phyloP scores from a whole-genome alignment of 2,113 vertebrate species.

The Toxostoma redivivum region DNA sequence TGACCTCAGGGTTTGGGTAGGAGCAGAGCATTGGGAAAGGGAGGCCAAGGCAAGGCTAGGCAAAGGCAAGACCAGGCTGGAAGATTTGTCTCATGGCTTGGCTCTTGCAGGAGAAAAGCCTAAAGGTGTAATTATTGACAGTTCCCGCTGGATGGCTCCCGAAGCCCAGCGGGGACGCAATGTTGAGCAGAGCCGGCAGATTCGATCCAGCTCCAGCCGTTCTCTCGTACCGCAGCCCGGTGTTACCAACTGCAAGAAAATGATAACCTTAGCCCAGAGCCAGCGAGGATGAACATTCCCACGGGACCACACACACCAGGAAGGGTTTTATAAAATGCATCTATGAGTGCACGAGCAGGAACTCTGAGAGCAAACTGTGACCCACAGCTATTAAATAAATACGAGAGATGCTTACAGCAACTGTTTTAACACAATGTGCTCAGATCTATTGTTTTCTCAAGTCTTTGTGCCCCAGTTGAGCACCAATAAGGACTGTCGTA shows the following conservation, averaged over 20 bases:
- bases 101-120: neutral
- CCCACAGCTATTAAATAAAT: neutral
- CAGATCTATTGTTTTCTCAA: neutral
- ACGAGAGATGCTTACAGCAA: accelerated
- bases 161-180: neutral
- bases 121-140: neutral
- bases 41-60: neutral
- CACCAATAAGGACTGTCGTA: neutral
- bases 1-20: neutral
- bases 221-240: neutral
- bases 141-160: neutral
- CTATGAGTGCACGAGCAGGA: neutral
- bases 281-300: neutral
- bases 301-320: neutral
- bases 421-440: neutral
- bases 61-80: too few species aligned
- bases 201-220: neutral
- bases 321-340: neutral
- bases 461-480: neutral
- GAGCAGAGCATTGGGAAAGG: neutral
- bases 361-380: neutral
- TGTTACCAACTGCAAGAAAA: neutral
- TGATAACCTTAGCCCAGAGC: neutral
- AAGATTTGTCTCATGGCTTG: neutral
- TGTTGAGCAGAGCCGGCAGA: neutral